These are phyloP conservation scores for Pharmacophagus antenor DNA, from an alignment of 2,888 invertebrate genomes.

Conservation along the genomic window DNA sequence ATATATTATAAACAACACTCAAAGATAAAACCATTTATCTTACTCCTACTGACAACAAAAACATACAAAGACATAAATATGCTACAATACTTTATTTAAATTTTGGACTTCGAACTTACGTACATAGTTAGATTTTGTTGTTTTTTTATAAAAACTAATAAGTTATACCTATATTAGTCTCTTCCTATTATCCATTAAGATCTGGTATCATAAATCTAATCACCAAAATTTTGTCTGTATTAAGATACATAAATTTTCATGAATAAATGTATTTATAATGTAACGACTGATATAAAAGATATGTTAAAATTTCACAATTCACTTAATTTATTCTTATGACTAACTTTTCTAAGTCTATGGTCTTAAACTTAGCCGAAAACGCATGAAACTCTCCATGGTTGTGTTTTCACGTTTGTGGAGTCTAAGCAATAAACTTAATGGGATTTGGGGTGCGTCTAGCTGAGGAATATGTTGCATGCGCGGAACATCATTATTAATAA, in stretches of 20 bases:
- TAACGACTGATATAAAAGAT: too few species aligned
- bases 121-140: not conserved
- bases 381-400: too few species aligned
- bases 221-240: not conserved
- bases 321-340: too few species aligned
- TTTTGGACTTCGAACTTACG: not conserved
- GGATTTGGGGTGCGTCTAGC: too few species aligned
- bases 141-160: not conserved
- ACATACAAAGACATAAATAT: not conserved
- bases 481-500: too few species aligned
- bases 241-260: not conserved
- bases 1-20: not conserved
- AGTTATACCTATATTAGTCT: not conserved
- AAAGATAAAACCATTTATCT: not conserved
- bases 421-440: too few species aligned
- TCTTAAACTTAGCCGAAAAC: too few species aligned
- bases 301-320: too few species aligned
- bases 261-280: too few species aligned
- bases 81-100: not conserved
- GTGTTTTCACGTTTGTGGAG: too few species aligned
- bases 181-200: not conserved
- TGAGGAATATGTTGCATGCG: too few species aligned
- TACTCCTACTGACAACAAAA: not conserved
- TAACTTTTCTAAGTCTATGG: too few species aligned
- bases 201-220: not conserved